phyloP scores from a whole-genome alignment of 2,113 vertebrate genomes.

The Plecturocebus donacophilus region DNA sequence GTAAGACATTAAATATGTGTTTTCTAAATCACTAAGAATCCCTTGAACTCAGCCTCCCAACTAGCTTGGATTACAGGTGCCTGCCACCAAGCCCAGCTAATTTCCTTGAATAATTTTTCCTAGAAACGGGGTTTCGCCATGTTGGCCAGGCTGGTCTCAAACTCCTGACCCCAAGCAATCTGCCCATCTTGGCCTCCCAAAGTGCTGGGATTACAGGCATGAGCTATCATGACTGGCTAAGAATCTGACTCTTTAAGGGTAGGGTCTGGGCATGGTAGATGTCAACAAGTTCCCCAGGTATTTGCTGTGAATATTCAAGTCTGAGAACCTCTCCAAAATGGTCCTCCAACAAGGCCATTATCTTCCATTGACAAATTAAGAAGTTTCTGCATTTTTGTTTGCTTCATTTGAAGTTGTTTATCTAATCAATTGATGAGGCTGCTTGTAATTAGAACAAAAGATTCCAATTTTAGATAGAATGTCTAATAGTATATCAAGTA shows the following conservation, averaged over 20 bases:
- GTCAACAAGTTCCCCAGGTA: not conserved
- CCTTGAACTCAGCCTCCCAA: too few relatives aligned
- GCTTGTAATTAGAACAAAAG: slow-evolving; percentile 58
- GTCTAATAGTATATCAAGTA: not conserved
- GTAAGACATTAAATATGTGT: not conserved
- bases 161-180: too few relatives aligned
- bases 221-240: too few relatives aligned
- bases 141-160: too few relatives aligned
- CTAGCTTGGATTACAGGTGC: too few relatives aligned
- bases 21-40: not conserved
- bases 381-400: not conserved
- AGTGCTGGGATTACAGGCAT: too few relatives aligned
- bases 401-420: slow-evolving; percentile 33
- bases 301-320: not conserved
- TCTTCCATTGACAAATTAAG: not conserved
- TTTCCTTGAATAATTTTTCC: too few relatives aligned
- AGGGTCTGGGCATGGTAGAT: not conserved
- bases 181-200: too few relatives aligned
- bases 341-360: not conserved
- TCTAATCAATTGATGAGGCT: slow-evolving; percentile 57
- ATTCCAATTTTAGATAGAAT: slow-evolving; percentile 33
- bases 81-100: too few relatives aligned
- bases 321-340: not conserved
- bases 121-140: too few relatives aligned
- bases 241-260: not conserved